Evolutionary conservation across 2,888 invertebrate species (phyloP).

Genomic region (Drosophila acutilabella): DNA sequence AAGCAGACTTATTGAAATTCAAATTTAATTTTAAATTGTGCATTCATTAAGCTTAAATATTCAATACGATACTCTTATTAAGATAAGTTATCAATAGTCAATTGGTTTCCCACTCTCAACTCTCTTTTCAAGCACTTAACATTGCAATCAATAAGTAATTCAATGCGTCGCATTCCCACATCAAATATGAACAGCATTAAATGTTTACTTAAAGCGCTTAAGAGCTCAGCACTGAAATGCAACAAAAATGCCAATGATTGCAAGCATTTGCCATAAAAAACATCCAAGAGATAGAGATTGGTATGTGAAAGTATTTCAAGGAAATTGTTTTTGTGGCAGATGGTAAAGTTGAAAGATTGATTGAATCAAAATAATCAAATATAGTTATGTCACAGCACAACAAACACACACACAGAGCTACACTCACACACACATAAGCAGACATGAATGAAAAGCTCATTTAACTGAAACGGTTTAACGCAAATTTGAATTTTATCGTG

Average conservation of each 20-base stretch:
- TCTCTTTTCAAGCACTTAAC: not conserved
- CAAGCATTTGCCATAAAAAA: not conserved
- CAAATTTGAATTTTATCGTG: conserved; percentile 46
- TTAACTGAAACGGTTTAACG: conserved; percentile 49
- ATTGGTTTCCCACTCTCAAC: not conserved
- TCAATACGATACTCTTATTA: not conserved
- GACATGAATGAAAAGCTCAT: conserved; percentile 17
- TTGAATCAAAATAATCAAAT: conserved; percentile 33
- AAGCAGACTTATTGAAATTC: too few species aligned
- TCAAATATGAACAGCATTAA: conserved; percentile 9
- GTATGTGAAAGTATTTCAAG: not conserved
- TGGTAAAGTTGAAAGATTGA: conserved; percentile 34
- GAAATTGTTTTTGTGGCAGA: conserved; percentile 8
- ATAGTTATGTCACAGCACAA: not conserved
- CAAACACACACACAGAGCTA: not conserved
- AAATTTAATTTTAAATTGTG: not conserved
- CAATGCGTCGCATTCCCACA: conserved; percentile 9
- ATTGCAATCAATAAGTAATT: conserved; percentile 5
- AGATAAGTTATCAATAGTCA: not conserved
- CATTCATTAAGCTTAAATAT: not conserved
- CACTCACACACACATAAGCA: not conserved
- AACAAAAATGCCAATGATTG: conserved; percentile 9
- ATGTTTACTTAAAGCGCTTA: conserved; percentile 7
- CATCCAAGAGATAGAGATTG: not conserved
- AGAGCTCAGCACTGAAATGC: conserved; percentile 5